phyloP scores from a whole-genome alignment of 2,888 invertebrate species.

The Nymphalis urticae region DNA sequence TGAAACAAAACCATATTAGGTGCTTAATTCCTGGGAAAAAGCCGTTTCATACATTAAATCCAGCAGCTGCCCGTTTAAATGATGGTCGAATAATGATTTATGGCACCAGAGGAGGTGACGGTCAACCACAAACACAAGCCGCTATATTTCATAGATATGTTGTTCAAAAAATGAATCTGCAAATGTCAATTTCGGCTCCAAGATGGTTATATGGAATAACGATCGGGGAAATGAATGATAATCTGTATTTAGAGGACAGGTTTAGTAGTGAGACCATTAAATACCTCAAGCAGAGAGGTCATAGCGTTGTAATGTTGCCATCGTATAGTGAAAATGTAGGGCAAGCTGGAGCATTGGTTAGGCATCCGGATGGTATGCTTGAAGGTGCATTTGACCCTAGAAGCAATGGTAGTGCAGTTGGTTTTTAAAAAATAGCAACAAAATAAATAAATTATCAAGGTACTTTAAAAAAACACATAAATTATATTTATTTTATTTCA shows the following conservation, averaged over 20 bases:
- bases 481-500: too few relatives aligned
- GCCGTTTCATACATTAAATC: conserved; percentile 69
- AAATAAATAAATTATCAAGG: neutral
- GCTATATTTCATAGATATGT: conserved; percentile 73
- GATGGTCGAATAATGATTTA: conserved; percentile 70
- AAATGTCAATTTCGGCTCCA: conserved; percentile 58
- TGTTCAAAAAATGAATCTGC: conserved; percentile 60
- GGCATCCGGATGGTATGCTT: conserved; percentile 61
- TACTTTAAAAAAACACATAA: neutral
- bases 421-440: conserved; percentile 50
- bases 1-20: conserved; percentile 55
- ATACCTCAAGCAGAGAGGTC: conserved; percentile 61
- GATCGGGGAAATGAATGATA: conserved; percentile 45
- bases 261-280: conserved; percentile 57
- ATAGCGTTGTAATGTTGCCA: conserved; percentile 53
- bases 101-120: conserved; percentile 72
- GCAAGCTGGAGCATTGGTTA: conserved; percentile 66
- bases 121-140: conserved; percentile 72
- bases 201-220: conserved; percentile 67
- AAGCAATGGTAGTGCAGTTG: conserved; percentile 68
- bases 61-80: conserved; percentile 64
- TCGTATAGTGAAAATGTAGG: conserved; percentile 57
- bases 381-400: conserved; percentile 72
- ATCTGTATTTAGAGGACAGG: conserved; percentile 60
- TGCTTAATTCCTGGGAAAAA: conserved; percentile 68